Base-by-base conservation (phyloP, 1,140 invertebrate species). In the Pachypeltis micranthus region DNA sequence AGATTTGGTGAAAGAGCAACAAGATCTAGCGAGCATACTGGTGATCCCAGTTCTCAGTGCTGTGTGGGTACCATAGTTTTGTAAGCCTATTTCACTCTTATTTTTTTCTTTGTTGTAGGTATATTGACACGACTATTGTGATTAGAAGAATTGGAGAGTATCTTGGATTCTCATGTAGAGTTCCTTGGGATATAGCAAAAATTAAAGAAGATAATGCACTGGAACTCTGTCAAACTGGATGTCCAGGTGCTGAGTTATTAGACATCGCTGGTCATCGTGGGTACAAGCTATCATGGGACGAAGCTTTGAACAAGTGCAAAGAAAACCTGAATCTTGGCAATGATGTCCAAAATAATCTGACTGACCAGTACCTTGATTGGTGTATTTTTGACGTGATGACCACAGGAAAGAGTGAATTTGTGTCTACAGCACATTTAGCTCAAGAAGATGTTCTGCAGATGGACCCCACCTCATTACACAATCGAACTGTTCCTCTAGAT, bases 311-410 rank as follows among this genome's bases (percentile, higher is more conserved):
- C 12, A 65, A 65, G 39, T 70, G 70, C 63, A 44, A 51, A 29
- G 31, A 34, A n/a, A 62, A 44, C 25, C 62, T 60, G 4, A 59
- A 63, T n/a, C 59, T 68, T 44, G 60, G 61, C 54, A 65, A 60
- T 27, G 66, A 62, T 10, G 65, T 70, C 1, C 60, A 44, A 2
- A 66, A 67, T 61, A 61, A 69, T 70, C 74, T 82, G 24, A 78
- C 78, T 16, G 80, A 79, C 66, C 76, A 78, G 67, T 82, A 80
- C 69, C 74, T 83, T 59, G 81, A 83, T 69, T 79, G 79, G 60
- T 83, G 81, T 71, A 76, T 82, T 54, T 83, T 82, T 67, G 81
- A 83, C 69, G 71, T 81, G 56, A 73, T 81, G 73, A 77, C 77
- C 1, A 80, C 80, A 0, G 80, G 80, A 2, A 77, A 79, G 29